A percentile compares a stretch with the other conserved stretches of the same genome.
Evolutionary conservation across 2,888 invertebrate species (phyloP).

Genomic region (Calliopum simillimum): DNA sequence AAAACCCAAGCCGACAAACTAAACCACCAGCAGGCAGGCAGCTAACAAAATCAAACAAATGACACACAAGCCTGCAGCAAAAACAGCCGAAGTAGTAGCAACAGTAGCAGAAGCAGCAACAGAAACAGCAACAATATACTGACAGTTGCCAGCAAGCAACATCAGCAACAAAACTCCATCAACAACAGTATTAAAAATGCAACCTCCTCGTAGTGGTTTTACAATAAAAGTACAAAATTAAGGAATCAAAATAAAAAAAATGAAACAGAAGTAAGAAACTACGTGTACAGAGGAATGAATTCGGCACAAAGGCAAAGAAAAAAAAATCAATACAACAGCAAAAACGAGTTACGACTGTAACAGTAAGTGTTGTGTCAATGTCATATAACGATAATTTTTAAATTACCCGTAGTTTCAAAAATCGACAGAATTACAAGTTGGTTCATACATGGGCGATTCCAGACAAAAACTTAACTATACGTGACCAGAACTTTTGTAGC

Average conservation of each 20-base stretch:
- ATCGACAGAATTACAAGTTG: too few species aligned
- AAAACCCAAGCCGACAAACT: constrained; percentile 8
- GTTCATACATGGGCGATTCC: too few species aligned
- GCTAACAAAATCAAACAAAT: constrained; percentile 32
- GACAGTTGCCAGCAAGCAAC: not conserved
- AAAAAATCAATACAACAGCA: constrained; percentile 11
- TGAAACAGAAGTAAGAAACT: not conserved
- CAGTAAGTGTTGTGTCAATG: too few species aligned
- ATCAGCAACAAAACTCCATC: constrained; percentile 1
- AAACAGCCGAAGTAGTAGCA: not conserved
- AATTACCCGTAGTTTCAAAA: too few species aligned
- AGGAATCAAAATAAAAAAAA: constrained; percentile 10
- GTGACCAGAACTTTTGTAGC: too few species aligned
- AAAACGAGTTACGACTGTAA: too few species aligned
- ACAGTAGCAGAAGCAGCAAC: not conserved
- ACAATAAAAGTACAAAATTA: not conserved
- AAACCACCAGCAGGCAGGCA: constrained; percentile 9
- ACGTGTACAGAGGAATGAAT: not conserved
- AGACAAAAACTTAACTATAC: too few species aligned
- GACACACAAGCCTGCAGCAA: constrained; percentile 35
- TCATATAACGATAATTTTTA: too few species aligned
- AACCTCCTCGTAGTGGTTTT: constrained; percentile 1
- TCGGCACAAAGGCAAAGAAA: not conserved
- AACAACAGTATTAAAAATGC: constrained; percentile 21
- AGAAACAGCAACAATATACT: too few species aligned